Conservation (phyloP, 2,113 vertebrate species). For the Leucosticte australis region DNA sequence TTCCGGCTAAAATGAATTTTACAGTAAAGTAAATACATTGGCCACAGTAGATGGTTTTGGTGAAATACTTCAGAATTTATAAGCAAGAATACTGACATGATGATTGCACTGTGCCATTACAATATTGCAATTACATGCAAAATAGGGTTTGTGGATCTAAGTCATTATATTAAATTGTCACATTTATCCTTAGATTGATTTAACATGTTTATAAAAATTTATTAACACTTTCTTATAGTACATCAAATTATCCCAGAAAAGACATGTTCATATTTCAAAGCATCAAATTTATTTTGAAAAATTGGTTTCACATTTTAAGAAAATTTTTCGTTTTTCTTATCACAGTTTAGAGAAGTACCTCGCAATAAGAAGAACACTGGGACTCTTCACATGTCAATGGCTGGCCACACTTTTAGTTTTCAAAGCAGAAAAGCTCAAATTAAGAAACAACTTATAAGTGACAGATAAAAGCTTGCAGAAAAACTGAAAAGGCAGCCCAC, state of each 20-base stretch:
- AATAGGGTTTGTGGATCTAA: neutral
- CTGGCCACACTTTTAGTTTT: neutral
- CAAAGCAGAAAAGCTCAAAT: neutral
- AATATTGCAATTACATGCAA: neutral
- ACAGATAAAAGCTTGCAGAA: neutral
- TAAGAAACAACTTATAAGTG: neutral
- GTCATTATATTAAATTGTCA: neutral
- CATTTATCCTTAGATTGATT: neutral
- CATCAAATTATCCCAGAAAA: neutral
- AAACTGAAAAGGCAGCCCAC: neutral
- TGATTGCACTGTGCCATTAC: neutral
- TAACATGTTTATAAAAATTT: neutral
- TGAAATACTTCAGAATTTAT: slow-evolving; percentile 5
- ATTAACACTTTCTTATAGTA: neutral
- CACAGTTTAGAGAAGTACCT: neutral
- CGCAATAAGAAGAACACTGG: neutral
- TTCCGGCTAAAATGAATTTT: neutral
- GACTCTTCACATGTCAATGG: neutral
- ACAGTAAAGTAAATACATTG: neutral
- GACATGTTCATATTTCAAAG: neutral
- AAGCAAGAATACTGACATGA: neutral
- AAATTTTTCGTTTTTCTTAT: neutral
- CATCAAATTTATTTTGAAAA: neutral
- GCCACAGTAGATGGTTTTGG: neutral
- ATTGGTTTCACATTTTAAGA: neutral